phyloP scores from a whole-genome alignment of 2,797 vertebrate species.

The Tragopan temminckii region DNA sequence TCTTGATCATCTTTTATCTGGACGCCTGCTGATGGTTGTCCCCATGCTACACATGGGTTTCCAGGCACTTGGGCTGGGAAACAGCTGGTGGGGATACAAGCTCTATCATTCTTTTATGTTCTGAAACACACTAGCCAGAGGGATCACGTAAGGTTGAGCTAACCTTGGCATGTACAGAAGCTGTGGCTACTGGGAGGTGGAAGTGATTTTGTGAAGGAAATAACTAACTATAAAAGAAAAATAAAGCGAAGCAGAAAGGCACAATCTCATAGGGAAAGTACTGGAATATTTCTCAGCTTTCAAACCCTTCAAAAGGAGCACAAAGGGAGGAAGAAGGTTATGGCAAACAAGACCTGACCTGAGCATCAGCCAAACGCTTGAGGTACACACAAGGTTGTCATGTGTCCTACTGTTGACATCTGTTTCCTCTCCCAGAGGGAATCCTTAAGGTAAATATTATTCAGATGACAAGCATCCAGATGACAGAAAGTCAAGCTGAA shows the following conservation, averaged over 20 bases:
- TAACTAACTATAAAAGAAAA: background rate
- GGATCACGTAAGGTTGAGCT: background rate
- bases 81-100: background rate
- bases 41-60: background rate
- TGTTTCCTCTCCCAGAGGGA: constrained; percentile 83
- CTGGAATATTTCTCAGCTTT: constrained; percentile 10
- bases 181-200: background rate
- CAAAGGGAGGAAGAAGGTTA: background rate
- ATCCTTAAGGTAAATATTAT: constrained; percentile 81
- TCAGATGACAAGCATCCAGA: constrained; percentile 82
- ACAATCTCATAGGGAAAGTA: background rate
- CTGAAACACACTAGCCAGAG: background rate
- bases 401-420: constrained; percentile 9
- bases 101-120: rapidly evolving
- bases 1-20: background rate
- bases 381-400: constrained; percentile 1
- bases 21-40: background rate
- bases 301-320: background rate
- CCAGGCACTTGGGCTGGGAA: background rate
- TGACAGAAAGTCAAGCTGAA: constrained; percentile 77
- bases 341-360: constrained; percentile 36
- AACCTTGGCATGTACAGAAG: background rate
- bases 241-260: background rate
- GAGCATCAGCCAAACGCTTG: constrained; percentile 6
- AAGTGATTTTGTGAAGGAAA: background rate